Conservation (phyloP, 2,888 invertebrate genomes). For the Endotricha flammealis region DNA sequence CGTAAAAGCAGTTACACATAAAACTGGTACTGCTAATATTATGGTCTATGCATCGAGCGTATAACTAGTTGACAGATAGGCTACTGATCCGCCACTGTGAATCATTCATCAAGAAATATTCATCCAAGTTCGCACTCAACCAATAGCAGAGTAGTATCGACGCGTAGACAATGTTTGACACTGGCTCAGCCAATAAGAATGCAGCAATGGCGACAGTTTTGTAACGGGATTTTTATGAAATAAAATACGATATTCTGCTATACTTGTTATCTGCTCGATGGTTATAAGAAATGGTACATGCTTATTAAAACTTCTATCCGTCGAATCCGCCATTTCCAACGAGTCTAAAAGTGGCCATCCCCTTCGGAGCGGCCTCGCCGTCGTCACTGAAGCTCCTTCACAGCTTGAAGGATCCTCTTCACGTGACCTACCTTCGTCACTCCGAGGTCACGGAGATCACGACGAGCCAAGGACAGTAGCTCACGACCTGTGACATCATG, state of each 20-base stretch:
- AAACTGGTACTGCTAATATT: constrained; percentile 4
- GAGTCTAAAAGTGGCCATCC: constrained; percentile 50
- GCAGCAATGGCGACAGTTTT: too few relatives aligned
- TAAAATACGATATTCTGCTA: too few relatives aligned
- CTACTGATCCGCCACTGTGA: too few relatives aligned
- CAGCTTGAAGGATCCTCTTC: constrained; percentile 94
- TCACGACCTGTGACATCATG: constrained; percentile 96
- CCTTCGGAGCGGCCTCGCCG: constrained; percentile 70
- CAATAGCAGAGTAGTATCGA: too few relatives aligned
- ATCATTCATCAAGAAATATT: too few relatives aligned
- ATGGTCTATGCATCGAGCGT: background rate
- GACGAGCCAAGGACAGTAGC: constrained; percentile 88
- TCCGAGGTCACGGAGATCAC: constrained; percentile 93
- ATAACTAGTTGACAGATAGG: too few relatives aligned
- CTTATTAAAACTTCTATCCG: background rate
- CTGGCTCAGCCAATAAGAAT: too few relatives aligned
- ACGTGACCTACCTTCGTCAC: constrained; percentile 97
- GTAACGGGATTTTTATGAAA: too few relatives aligned
- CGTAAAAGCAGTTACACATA: constrained; percentile 6
- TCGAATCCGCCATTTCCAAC: constrained; percentile 6
- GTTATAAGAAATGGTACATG: background rate
- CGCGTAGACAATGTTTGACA: too few relatives aligned
- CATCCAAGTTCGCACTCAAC: too few relatives aligned
- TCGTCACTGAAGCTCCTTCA: constrained; percentile 84
- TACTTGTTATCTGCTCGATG: too few relatives aligned